Conservation (phyloP, 2,888 invertebrate species). For the Pharmacophagus antenor region DNA sequence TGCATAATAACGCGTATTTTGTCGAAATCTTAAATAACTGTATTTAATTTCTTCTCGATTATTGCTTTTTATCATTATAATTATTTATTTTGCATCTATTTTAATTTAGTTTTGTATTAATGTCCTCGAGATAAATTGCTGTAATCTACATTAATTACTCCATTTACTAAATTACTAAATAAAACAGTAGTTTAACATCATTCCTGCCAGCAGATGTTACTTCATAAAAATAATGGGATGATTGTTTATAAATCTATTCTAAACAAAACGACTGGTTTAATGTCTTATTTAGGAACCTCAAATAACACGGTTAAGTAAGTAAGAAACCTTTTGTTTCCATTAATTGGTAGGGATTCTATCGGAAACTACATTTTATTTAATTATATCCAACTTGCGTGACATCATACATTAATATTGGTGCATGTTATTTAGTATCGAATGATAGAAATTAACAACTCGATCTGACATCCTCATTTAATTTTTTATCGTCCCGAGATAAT, state of each 20-base stretch:
- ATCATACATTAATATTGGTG: constrained; percentile 58
- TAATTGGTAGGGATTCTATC: constrained; percentile 54
- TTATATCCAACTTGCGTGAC: constrained; percentile 55
- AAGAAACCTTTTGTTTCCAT: constrained; percentile 43
- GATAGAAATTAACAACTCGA: constrained; percentile 60
- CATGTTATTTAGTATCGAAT: constrained; percentile 48
- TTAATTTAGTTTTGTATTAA: neutral
- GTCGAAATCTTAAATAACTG: too few species aligned
- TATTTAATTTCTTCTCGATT: too few species aligned
- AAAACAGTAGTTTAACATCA: constrained; percentile 9
- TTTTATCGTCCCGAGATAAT: constrained; percentile 59
- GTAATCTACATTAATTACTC: constrained; percentile 2
- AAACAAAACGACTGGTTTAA: constrained; percentile 65
- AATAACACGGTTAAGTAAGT: constrained; percentile 62
- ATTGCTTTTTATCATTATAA: too few species aligned
- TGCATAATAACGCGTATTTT: too few species aligned
- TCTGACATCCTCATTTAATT: constrained; percentile 47
- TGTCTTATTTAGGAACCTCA: constrained; percentile 61
- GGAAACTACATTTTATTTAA: constrained; percentile 45
- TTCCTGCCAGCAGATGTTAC: constrained; percentile 56
- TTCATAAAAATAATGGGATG: constrained; percentile 72
- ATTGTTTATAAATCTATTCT: constrained; percentile 64
- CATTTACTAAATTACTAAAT: neutral
- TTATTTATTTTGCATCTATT: too few species aligned
- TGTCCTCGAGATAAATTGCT: neutral